A percentile compares a stretch with the other conserved stretches of the same genome.
Conservation (phyloP, 1,140 invertebrate species). For the Paraescarpia echinospica region DNA sequence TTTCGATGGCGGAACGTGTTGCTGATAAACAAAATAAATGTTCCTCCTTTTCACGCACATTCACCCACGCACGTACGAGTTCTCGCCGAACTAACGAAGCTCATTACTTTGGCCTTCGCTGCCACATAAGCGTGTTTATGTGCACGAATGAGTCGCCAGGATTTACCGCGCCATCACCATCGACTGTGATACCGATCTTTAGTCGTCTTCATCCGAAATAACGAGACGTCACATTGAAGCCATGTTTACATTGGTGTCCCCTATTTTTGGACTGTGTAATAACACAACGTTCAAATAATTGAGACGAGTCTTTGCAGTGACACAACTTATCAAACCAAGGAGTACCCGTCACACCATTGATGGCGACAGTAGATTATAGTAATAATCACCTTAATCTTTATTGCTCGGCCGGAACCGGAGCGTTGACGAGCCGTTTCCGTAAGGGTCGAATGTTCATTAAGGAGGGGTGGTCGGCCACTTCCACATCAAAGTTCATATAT, state of each 20-base stretch:
- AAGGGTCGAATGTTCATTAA: no score
- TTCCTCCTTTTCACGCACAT: neutral
- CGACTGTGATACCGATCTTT: neutral
- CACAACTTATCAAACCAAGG: neutral
- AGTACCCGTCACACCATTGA: neutral
- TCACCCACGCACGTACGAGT: neutral
- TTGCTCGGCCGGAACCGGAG: no score
- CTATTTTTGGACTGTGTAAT: neutral
- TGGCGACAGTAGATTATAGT: neutral
- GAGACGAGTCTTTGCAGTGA: no score
- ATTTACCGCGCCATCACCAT: neutral
- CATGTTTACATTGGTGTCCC: neutral
- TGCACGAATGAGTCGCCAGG: neutral
- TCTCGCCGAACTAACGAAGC: neutral
- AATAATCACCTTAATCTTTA: no score
- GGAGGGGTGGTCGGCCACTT: neutral
- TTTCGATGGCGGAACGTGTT: no score
- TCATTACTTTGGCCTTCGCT: neutral
- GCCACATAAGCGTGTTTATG: neutral
- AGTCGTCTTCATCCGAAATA: neutral
- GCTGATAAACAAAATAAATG: neutral
- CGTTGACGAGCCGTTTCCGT: no score
- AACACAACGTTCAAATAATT: neutral
- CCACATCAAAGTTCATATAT: no score
- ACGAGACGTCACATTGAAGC: neutral